Conservation (phyloP, 2,113 vertebrate species). For the Atlantisia rogersi region DNA sequence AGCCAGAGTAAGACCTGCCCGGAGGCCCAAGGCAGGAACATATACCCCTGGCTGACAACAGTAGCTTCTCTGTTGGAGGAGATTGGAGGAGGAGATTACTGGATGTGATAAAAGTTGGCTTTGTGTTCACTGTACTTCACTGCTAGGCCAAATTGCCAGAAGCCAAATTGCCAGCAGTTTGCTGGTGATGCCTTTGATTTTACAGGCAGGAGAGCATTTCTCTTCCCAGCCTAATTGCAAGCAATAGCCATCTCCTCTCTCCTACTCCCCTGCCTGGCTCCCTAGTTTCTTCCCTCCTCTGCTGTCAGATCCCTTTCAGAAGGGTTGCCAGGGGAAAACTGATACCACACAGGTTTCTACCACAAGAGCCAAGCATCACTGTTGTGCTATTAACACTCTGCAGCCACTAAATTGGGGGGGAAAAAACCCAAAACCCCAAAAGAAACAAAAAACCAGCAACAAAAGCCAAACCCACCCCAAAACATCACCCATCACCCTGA, state of each 20-base stretch:
- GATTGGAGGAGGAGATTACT: not conserved
- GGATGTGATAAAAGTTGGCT: not conserved
- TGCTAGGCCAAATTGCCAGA: constrained; percentile 7
- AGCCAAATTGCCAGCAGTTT: constrained; percentile 35
- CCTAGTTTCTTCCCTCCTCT: not conserved
- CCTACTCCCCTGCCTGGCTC: not conserved
- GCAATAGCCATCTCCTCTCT: not conserved
- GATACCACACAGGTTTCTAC: not conserved
- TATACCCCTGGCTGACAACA: not conserved
- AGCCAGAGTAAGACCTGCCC: not conserved
- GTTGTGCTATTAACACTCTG: not conserved
- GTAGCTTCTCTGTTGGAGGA: not conserved
- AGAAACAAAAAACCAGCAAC: not conserved
- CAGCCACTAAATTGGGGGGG: not conserved
- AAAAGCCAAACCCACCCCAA: not conserved
- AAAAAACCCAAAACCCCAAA: not conserved
- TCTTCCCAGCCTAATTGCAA: constrained; percentile 33
- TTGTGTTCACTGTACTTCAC: not conserved
- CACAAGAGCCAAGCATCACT: not conserved
- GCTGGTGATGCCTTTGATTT: constrained; percentile 40
- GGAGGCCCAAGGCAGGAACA: not conserved
- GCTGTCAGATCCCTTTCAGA: not conserved
- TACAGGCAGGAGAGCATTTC: constrained; percentile 3
- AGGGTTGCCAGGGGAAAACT: not conserved
- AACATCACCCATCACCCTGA: not conserved